These are phyloP conservation scores for Wiebesia pumilae DNA, from an alignment of 1,140 invertebrate species.

Conservation along the genomic window DNA sequence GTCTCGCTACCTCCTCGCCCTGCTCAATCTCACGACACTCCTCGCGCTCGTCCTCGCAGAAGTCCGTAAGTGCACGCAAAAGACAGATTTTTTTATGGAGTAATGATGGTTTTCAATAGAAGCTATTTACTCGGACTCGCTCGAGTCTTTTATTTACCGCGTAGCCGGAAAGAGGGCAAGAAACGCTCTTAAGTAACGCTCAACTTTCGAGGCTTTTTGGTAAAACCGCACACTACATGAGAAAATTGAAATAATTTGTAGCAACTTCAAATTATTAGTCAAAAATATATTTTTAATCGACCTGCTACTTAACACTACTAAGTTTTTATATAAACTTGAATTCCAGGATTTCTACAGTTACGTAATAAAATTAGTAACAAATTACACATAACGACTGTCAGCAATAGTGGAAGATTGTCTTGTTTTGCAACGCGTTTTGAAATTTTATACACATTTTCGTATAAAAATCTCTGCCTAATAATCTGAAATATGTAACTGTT, in stretches of 20 bases:
- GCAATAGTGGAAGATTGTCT: background rate
- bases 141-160: background rate
- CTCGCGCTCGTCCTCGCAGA: constrained; percentile 50
- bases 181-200: background rate
- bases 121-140: background rate
- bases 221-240: background rate
- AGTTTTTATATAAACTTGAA: background rate
- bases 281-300: background rate
- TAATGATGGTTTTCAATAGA: no score
- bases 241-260: background rate
- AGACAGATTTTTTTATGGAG: background rate
- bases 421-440: background rate
- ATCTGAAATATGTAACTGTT: no score
- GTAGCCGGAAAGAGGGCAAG: background rate
- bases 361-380: background rate
- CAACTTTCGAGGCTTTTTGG: background rate
- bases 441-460: no score
- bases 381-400: no score
- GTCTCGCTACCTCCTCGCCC: constrained; percentile 30
- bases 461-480: no score
- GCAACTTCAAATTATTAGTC: background rate
- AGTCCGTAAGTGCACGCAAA: constrained; percentile 63
- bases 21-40: constrained; percentile 30
- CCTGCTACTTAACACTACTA: no score
- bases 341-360: background rate